Evolutionary conservation across 2,888 invertebrate genomes (phyloP).

Genomic region (Cryptophagus acutangulus): DNA sequence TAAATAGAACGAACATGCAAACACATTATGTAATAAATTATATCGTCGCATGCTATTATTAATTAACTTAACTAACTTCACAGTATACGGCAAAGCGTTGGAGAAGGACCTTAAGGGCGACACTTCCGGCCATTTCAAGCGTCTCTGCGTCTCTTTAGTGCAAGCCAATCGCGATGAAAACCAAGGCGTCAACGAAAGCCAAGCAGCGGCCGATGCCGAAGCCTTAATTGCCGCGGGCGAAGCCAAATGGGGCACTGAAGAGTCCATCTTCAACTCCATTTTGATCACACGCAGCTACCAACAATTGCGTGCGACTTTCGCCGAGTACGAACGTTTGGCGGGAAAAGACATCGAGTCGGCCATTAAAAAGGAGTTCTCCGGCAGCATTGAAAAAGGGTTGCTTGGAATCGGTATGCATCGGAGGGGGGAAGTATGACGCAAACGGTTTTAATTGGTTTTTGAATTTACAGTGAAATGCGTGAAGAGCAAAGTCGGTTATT

Average conservation of each 20-base stretch:
- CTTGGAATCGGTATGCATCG: conserved; percentile 70
- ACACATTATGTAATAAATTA: no score
- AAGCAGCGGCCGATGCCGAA: conserved; percentile 79
- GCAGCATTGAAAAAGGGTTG: conserved; percentile 79
- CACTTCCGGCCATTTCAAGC: conserved; percentile 93
- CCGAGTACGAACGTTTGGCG: conserved; percentile 76
- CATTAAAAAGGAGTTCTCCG: conserved; percentile 85
- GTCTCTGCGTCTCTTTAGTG: conserved; percentile 80
- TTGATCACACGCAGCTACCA: conserved; percentile 84
- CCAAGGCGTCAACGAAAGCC: conserved; percentile 74
- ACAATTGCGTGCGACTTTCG: conserved; percentile 78
- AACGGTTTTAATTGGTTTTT: conserved; percentile 1
- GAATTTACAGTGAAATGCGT: conserved; percentile 70
- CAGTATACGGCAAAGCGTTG: conserved; percentile 75
- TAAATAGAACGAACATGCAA: no score
- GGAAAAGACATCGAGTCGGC: conserved; percentile 80
- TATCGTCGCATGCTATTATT: no score
- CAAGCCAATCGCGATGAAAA: conserved; percentile 90
- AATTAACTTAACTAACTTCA: no score
- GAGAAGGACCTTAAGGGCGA: conserved; percentile 87
- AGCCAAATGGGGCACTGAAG: conserved; percentile 86
- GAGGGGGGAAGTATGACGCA: neutral
- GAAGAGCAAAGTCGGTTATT: conserved; percentile 85
- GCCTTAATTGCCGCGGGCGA: conserved; percentile 72
- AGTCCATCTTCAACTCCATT: conserved; percentile 80